Base-by-base conservation (phyloP, 2,888 invertebrate genomes). In the Scrobipalpa costella region DNA sequence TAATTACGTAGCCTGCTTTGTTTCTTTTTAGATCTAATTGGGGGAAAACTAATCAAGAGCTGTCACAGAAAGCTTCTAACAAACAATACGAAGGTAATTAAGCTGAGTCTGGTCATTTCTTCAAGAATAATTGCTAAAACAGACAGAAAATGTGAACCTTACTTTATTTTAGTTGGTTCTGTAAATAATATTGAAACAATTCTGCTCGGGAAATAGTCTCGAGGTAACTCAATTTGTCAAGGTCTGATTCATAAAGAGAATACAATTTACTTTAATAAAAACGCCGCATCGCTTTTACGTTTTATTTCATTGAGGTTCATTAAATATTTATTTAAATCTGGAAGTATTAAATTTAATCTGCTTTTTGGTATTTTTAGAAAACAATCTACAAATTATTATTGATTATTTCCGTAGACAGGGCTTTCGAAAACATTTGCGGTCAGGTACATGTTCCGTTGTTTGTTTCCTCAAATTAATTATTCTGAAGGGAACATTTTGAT, bases 201-300 rank as follows among this genome's bases (percentile, higher is more conserved):
- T 44, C 44, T 5, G 59, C 19, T 27, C 44, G 40, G 47, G 40
- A 59, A 34, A 21, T 59, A 36, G 44, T 47, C 59, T 21, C 13
- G 19, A 58, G 17, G 44, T 59, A 40, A 40, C 44, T 44, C 44
- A 59, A 59, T 59, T 59, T 59, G 59, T 59, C 59, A 44, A 59
- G 33, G 59, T 59, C 59, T 44, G 2, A 52, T 52, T 52, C 13
- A 52, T 13, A 21, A 52, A 52, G 50, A 52, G 21, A 52, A 52
- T 21, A 7, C 9, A 9, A 19, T 11, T 19, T 50, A 9, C 19
- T 21, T 50, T 21, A 52, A 7, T 52, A 15, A 44, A 44, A 44
- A n/a, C 44, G n/a, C n/a, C 44, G n/a, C 15, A n/a, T 44, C 3
- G n/a, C n/a, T 13, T 11, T 44, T n/a, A n/a, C n/a, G n/a, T n/a